Evolutionary conservation across 1,140 invertebrate genomes (phyloP).

Genomic region (Drosophila takahashii): DNA sequence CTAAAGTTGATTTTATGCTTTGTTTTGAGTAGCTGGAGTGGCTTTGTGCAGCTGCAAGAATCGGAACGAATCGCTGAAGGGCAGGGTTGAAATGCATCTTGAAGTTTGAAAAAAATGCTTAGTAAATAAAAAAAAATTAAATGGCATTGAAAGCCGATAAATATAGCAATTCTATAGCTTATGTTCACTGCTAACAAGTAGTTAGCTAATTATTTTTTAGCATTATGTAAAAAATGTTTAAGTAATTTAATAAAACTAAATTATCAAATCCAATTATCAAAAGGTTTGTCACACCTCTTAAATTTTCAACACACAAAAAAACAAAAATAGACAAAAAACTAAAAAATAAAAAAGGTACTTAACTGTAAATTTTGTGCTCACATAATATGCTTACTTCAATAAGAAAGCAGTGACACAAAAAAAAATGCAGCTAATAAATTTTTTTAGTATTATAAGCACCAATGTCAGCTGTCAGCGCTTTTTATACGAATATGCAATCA

Average conservation of each 20-base stretch:
- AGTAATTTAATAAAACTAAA: too few species aligned
- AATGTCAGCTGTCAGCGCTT: conserved; percentile 22
- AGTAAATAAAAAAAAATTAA: not conserved
- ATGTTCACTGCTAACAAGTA: too few species aligned
- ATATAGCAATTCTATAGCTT: too few species aligned
- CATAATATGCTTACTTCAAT: conserved; percentile 9
- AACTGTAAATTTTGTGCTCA: not conserved
- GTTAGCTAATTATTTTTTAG: too few species aligned
- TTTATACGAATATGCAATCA: conserved; percentile 25
- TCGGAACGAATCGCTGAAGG: not conserved
- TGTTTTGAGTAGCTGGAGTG: conserved; percentile 27
- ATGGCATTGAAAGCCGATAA: not conserved
- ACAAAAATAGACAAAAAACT: not conserved
- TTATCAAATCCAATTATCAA: too few species aligned
- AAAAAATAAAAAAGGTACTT: not conserved
- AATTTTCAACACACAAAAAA: too few species aligned
- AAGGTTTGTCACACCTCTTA: too few species aligned
- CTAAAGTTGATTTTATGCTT: conserved; percentile 51
- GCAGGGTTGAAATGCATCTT: not conserved
- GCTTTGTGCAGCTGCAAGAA: conserved; percentile 8
- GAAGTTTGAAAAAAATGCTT: not conserved
- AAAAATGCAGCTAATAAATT: conserved; percentile 15
- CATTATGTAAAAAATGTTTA: too few species aligned
- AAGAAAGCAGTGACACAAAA: conserved; percentile 5
- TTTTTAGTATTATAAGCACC: not conserved